Evolutionary conservation across 2,888 invertebrate species (phyloP), one percentile per base, ranked within the genome.

Genomic region (Pherbina coryleti): DNA sequence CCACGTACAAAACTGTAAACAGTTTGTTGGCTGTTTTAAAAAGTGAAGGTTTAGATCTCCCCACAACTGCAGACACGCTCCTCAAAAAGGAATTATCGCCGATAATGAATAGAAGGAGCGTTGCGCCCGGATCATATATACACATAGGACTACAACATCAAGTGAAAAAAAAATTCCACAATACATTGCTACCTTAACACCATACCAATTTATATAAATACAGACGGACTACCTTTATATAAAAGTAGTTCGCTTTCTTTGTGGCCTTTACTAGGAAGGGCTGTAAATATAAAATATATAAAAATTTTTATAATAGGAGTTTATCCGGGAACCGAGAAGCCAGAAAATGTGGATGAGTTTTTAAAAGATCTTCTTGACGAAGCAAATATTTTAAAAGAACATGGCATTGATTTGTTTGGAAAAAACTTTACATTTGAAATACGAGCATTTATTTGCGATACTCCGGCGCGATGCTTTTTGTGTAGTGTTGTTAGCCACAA

Each of bases 361-460:
- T 25, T 73, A 17, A 57, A 73, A 28, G 62, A 73, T 17, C 60
- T 73, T 19, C 5, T 73, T 9, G 22, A 62, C 5, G 73, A 73
- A 25, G 5, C 14, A n/a, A 60, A 62, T 37, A 1, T 7, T 3
- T 34, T 73, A 19, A 11, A 37, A 3, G 28, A 60, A 44, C 49
- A 14, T 73, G 73, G 73, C 3, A 11, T 73, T 22, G 44, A 62
- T 19, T 34, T 57, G 19, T 31, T 28, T 25, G 62, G 60, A n/a
- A 5, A 17, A 62, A 73, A 7, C 3, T 2, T 62, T 25, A 7
- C 2, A 9, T 11, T 74, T 31, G 17, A 62, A 75, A 66, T 75
- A n/a, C 31, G 66, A 55, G 22, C 66, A 34, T 75, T 75, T 51
- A 75, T 75, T 19, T 75, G 55, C 28, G 75, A 75, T 62, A 67